These are phyloP conservation scores for Palloptera scutellata DNA, from an alignment of 2,888 invertebrate genomes.

Conservation along the genomic window DNA sequence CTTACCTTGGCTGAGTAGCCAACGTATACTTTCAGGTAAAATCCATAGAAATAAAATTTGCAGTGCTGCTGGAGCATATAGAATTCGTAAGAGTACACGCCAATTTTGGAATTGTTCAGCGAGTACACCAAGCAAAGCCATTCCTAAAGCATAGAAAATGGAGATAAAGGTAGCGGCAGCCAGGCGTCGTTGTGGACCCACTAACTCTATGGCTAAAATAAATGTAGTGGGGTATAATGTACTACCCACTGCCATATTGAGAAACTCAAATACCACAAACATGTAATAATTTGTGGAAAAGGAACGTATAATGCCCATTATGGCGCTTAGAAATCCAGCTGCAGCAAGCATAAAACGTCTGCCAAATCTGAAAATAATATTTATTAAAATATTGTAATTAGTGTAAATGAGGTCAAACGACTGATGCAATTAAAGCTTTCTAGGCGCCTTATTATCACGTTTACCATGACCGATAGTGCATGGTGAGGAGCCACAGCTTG, in stretches of 20 bases:
- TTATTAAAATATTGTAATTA: too few species aligned
- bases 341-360: slow-evolving; percentile 69
- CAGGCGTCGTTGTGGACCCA: slow-evolving; percentile 77
- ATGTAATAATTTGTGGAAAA: slow-evolving; percentile 74
- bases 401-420: too few species aligned
- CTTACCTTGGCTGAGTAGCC: slow-evolving; percentile 73
- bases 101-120: slow-evolving; percentile 75
- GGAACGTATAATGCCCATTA: slow-evolving; percentile 74
- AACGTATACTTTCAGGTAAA: slow-evolving; percentile 77
- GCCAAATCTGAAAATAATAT: slow-evolving; percentile 63
- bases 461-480: too few species aligned
- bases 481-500: too few species aligned
- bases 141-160: slow-evolving; percentile 75
- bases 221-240: slow-evolving; percentile 77
- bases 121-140: slow-evolving; percentile 72
- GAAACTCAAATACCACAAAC: slow-evolving; percentile 75
- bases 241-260: slow-evolving; percentile 75
- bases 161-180: slow-evolving; percentile 75
- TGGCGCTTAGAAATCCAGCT: slow-evolving; percentile 67
- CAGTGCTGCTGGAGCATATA: slow-evolving; percentile 74
- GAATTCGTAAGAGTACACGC: slow-evolving; percentile 71
- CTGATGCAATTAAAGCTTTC: too few species aligned
- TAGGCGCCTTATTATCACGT: too few species aligned
- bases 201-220: slow-evolving; percentile 77
- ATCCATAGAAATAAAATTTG: slow-evolving; percentile 74